Evolutionary conservation across 2,888 invertebrate species (phyloP).

Genomic region (Drosophila quasianomalipes): DNA sequence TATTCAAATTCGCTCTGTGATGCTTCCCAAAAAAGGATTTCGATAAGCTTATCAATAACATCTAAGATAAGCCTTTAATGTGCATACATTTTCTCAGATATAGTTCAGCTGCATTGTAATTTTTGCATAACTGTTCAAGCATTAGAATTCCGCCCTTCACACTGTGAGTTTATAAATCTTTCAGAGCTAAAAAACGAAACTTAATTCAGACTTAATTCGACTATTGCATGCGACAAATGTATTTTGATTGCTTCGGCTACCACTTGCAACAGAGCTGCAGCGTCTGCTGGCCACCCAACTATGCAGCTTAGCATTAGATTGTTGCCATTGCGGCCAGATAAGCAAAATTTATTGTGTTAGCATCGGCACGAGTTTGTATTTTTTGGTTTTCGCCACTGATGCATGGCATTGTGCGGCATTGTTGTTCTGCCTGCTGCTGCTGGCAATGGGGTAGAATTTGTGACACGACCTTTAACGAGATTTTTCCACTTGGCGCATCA

Average conservation of each 20-base stretch:
- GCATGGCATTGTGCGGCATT: constrained; percentile 56
- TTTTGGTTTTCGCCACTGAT: constrained; percentile 45
- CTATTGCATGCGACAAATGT: constrained; percentile 62
- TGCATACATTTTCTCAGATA: background rate
- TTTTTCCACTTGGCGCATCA: constrained; percentile 75
- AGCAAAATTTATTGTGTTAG: constrained; percentile 74
- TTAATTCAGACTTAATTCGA: constrained; percentile 10
- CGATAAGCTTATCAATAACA: background rate
- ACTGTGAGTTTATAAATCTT: constrained; percentile 56
- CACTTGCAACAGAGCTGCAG: constrained; percentile 40
- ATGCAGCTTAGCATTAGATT: constrained; percentile 52
- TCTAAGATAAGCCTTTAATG: background rate
- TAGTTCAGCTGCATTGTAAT: constrained; percentile 10
- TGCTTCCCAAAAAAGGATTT: background rate
- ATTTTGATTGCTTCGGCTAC: constrained; percentile 65
- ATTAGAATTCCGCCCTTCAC: constrained; percentile 44
- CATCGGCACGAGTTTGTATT: constrained; percentile 71
- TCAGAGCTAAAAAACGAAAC: constrained; percentile 27
- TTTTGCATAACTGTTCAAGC: constrained; percentile 15
- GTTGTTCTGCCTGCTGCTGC: constrained; percentile 25
- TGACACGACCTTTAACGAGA: constrained; percentile 79
- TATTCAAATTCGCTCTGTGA: background rate
- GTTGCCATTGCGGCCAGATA: constrained; percentile 50
- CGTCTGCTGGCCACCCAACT: constrained; percentile 61
- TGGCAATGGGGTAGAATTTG: constrained; percentile 53